These are phyloP conservation scores for Epinotia brunnichana DNA, from an alignment of 2,888 invertebrate species.

Conservation along the genomic window DNA sequence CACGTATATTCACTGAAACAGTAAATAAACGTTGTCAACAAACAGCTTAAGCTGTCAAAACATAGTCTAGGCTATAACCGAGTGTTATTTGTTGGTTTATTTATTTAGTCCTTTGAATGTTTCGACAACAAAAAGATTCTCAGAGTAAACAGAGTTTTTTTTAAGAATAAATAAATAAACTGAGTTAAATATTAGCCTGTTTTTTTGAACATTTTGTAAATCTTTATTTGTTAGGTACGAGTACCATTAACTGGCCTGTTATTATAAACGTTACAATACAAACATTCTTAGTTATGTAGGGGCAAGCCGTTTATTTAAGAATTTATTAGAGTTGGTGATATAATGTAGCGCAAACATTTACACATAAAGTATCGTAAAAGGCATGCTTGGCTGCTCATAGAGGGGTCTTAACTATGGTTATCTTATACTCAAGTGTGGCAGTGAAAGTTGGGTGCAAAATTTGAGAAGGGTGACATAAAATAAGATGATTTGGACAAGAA, in stretches of 20 bases:
- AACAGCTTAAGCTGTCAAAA: constrained; percentile 23
- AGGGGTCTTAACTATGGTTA: too few species aligned
- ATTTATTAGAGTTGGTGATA: too few species aligned
- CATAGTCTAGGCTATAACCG: background rate
- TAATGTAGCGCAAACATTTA: too few species aligned
- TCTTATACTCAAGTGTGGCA: too few species aligned
- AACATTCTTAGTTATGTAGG: background rate
- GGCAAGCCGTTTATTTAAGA: too few species aligned
- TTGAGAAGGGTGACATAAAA: too few species aligned
- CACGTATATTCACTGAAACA: constrained; percentile 11
- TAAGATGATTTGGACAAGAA: too few species aligned
- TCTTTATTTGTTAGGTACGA: background rate
- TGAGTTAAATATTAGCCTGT: background rate
- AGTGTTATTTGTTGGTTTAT: background rate
- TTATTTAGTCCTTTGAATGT: background rate
- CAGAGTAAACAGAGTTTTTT: background rate
- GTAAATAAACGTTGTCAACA: constrained; percentile 17
- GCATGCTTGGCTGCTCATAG: too few species aligned
- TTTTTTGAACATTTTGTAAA: background rate
- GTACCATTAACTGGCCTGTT: background rate
- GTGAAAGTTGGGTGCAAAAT: too few species aligned
- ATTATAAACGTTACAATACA: background rate
- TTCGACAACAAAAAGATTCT: background rate
- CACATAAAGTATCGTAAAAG: too few species aligned
- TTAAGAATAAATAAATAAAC: background rate